Base-by-base conservation (phyloP, 1,140 invertebrate species). In the Drosophila kohkoa region DNA sequence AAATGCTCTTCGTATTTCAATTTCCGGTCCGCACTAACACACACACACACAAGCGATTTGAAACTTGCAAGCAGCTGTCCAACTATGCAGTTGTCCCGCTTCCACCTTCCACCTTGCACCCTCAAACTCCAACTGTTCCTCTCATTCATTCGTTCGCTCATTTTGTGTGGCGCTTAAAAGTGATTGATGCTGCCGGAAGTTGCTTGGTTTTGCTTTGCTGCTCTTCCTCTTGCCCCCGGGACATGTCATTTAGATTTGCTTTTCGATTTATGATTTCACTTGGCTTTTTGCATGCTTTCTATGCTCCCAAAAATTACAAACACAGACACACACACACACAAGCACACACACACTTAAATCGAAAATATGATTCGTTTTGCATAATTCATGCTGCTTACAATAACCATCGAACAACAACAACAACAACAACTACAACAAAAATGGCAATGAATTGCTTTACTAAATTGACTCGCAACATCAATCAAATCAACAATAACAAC, bases 141-240 rank as follows among this genome's bases (percentile, higher is more conserved):
- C 1, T 13, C 35, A 10, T 60, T 30, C 49, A 28, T 73, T 32
- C 20, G n/a, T 8, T 51, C 32, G 45, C 38, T 25, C 51, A 38
- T 15, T 60, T 70, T 65, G 66, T 45, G 16, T 73, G 64, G 28
- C 38, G 59, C 64, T 87, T 80, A 78, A 66, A 73, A 64, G 75
- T 83, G 85, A 88, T 88, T 89, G 83, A 89, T 89, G 75, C 70
- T 63, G 65, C 66, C 80, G 83, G 83, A 88, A 88, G 83, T 88
- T 69, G 74, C 52, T 59, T 32, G 32, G 5, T 32, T 65, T 69
- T 82, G 43, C 15, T 60, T 25, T 41, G 16, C 65, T 30, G 32
- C 20, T 38, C 43, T 51, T 16, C 7, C 35, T 46, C 28, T 55
- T 59, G 45, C 28, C 45, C 80, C 49, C 54, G 41, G 49, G 60